Evolutionary conservation across 2,888 invertebrate genomes (phyloP).

Genomic region (Muschampia plurimacula): DNA sequence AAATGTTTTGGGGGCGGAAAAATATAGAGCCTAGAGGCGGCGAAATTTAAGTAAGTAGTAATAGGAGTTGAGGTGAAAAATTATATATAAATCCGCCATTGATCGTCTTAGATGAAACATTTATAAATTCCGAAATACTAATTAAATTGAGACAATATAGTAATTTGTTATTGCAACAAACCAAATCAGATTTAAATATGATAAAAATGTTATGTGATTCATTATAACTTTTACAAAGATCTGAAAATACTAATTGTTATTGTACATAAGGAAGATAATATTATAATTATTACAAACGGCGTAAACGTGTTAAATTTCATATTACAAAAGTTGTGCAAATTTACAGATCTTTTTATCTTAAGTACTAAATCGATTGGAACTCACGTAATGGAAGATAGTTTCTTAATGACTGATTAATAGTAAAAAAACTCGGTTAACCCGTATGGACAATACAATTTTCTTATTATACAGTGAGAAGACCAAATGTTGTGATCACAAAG

Average conservation of each 20-base stretch:
- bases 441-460: conserved; percentile 56
- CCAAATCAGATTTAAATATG: background rate
- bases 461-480: conserved; percentile 65
- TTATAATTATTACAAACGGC: conserved; percentile 30
- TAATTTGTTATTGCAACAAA: too few species aligned
- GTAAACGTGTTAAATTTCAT: conserved; percentile 32
- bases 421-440: conserved; percentile 53
- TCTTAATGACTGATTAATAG: conserved; percentile 60
- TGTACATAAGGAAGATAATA: conserved; percentile 24
- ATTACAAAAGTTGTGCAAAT: conserved; percentile 40
- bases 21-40: too few species aligned
- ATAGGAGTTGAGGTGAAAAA: too few species aligned
- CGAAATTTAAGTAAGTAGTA: too few species aligned
- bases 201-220: background rate
- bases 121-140: background rate
- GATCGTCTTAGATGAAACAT: background rate
- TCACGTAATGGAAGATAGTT: conserved; percentile 51
- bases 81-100: too few species aligned
- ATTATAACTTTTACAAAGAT: background rate
- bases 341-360: conserved; percentile 38
- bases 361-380: conserved; percentile 45
- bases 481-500: conserved; percentile 52
- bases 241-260: conserved; percentile 1
- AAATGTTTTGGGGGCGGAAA: too few species aligned
- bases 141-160: too few species aligned